Base-by-base conservation (phyloP, 2,797 vertebrate species). In the Chromis chromis region DNA sequence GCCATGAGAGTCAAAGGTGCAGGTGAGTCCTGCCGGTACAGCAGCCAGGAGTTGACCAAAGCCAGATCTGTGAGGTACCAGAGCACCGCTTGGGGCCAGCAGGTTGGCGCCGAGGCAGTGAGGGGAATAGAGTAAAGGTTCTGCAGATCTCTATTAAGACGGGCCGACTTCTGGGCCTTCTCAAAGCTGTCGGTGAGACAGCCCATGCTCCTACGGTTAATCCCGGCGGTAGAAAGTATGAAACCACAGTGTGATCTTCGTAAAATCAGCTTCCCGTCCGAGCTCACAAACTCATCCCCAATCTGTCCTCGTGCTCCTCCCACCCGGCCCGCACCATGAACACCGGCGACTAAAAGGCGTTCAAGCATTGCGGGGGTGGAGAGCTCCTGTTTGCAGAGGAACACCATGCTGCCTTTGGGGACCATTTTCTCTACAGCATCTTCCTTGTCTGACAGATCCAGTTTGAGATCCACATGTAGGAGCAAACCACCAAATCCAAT, bases 271-370 rank as follows among this genome's bases (percentile, higher is more conserved):
- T 92, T 94, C 59, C 95, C 95, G 36, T 96, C 94, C 0, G 93
- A 94, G 80, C 94, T 95, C 11, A 95, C 91, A 78, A 95, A 95
- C 88, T 96, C 94, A 14, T 96, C 94, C 14, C 95, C 95, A 0
- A 94, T 87, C 74, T 94, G 93, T 61, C 94, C 94, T 40, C 88
- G 91, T 3, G 90, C 91, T 40, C 94, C 94, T 16, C 91, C 95
- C 11, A 95, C 94, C 80, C 88, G 90, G 22, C 95, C 95, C 4
- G 94, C 95, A 25, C 93, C 93, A 22, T 94, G 94, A 55, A 95
- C 87, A 17, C 95, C 94, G 1, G 86, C 91, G 1, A 69, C 85
- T 22, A 95, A 76, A 17, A 96, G 93, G 28, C 90, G 92, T 61
- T 95, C 94, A 1, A 96, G 78, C 93, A 95, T 94, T 0, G 92